phyloP scores from a whole-genome alignment of 2,888 invertebrate genomes.

The Drosophila tanythrix region DNA sequence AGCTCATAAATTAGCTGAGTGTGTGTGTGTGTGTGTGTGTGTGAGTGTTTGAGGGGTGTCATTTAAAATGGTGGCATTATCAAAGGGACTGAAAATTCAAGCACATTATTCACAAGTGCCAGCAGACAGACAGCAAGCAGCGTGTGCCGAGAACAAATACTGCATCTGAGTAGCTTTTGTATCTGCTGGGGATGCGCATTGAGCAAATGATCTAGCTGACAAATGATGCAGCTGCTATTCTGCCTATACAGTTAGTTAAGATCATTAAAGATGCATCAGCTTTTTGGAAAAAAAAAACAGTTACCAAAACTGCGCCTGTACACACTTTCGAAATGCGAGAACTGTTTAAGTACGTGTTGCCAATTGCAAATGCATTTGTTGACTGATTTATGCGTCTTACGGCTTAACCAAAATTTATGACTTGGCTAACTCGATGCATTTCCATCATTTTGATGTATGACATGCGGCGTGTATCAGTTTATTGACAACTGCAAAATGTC shows the following conservation, averaged over 20 bases:
- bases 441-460: constrained; percentile 34
- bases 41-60: constrained; percentile 38
- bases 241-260: constrained; percentile 6
- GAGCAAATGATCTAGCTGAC: constrained; percentile 30
- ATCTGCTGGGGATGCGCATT: constrained; percentile 19
- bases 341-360: constrained; percentile 48
- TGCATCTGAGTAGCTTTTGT: constrained; percentile 31
- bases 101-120: constrained; percentile 36
- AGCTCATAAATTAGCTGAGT: constrained; percentile 55
- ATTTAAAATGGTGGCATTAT: constrained; percentile 59
- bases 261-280: constrained; percentile 9
- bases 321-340: constrained; percentile 6
- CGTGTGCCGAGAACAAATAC: constrained; percentile 22
- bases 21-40: constrained; percentile 3
- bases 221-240: constrained; percentile 38
- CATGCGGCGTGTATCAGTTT: constrained; percentile 17
- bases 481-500: constrained; percentile 31
- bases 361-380: constrained; percentile 36
- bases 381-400: constrained; percentile 21
- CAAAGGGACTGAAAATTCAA: constrained; percentile 33
- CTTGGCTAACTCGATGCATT: constrained; percentile 3
- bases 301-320: neutral
- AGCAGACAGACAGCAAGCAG: constrained; percentile 1
- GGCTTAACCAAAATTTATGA: constrained; percentile 35
- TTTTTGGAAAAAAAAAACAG: neutral